Evolutionary conservation across 2,113 vertebrate species (phyloP).

Genomic region (Nerophis lumbriciformis): DNA sequence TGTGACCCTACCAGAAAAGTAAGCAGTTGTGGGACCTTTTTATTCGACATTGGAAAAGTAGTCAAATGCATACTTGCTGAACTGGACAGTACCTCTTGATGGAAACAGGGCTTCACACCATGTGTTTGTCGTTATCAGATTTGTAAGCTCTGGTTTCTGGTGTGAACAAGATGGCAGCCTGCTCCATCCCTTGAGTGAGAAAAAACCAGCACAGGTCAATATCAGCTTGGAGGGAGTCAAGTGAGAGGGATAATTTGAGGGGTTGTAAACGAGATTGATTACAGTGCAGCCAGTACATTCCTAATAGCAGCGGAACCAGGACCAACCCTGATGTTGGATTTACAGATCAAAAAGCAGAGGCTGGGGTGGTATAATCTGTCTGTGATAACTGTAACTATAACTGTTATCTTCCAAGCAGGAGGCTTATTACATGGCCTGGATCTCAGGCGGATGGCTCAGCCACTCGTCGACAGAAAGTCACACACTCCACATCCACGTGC

Average conservation of each 20-base stretch:
- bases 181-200: slow-evolving; percentile 19
- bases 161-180: slow-evolving; percentile 6
- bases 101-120: no score
- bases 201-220: slow-evolving; percentile 44
- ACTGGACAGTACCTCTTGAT: no score
- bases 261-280: slow-evolving; percentile 61
- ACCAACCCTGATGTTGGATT: slow-evolving; percentile 26
- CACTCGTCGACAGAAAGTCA: slow-evolving; percentile 16
- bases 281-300: slow-evolving; percentile 36
- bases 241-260: slow-evolving; percentile 56
- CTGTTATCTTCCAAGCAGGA: slow-evolving; percentile 49
- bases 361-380: slow-evolving; percentile 49
- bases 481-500: slow-evolving; percentile 24
- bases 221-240: slow-evolving; percentile 50
- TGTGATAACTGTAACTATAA: slow-evolving; percentile 54
- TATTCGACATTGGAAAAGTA: no score
- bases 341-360: slow-evolving; percentile 25
- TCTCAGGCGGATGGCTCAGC: slow-evolving; percentile 50
- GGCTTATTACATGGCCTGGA: slow-evolving; percentile 50
- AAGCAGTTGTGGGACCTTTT: no score
- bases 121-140: slow-evolving; percentile 2
- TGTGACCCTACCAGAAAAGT: no score
- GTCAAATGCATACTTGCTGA: no score
- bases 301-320: slow-evolving; percentile 42
- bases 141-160: neutral